A percentile compares a stretch with the other conserved stretches of the same genome.
These are phyloP conservation scores for Stigmatopora argus DNA, from an alignment of 2,113 vertebrate genomes.

Conservation along the genomic window DNA sequence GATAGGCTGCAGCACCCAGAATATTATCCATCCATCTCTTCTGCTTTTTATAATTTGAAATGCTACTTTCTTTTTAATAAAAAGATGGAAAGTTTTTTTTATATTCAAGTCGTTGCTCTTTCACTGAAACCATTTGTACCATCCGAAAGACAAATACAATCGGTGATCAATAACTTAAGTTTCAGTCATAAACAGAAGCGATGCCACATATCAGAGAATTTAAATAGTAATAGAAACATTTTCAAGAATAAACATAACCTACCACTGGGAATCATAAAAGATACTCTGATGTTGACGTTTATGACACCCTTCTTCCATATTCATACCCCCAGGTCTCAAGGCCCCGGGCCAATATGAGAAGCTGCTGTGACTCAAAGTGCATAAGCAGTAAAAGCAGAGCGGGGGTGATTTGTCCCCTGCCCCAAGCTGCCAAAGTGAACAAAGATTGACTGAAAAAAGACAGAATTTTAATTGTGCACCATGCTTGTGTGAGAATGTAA, in stretches of 20 bases:
- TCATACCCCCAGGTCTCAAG: conserved; percentile 50
- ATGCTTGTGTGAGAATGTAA: not conserved
- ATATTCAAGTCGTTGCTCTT: no score
- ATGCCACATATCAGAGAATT: not conserved
- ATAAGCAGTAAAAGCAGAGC: conserved; percentile 8
- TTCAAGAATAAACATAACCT: not conserved
- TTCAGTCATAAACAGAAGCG: not conserved
- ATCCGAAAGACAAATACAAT: not conserved
- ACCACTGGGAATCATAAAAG: not conserved
- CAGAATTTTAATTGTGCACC: not conserved
- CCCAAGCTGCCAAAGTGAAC: conserved; percentile 16
- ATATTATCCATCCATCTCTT: no score
- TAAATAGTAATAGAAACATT: not conserved
- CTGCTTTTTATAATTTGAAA: no score
- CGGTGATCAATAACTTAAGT: not conserved
- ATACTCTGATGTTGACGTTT: conserved; percentile 33
- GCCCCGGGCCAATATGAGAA: conserved; percentile 47
- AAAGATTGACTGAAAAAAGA: conserved; percentile 10
- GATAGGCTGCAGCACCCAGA: no score
- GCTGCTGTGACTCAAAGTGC: conserved; percentile 47
- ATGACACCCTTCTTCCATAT: conserved; percentile 46
- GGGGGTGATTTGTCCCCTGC: conserved; percentile 10
- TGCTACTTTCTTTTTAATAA: no score
- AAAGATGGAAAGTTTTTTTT: no score
- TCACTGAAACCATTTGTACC: not conserved